Evolutionary conservation across 2,888 invertebrate species (phyloP), one percentile per base, ranked within the genome.

Genomic region (Leptopterna dolabrata): DNA sequence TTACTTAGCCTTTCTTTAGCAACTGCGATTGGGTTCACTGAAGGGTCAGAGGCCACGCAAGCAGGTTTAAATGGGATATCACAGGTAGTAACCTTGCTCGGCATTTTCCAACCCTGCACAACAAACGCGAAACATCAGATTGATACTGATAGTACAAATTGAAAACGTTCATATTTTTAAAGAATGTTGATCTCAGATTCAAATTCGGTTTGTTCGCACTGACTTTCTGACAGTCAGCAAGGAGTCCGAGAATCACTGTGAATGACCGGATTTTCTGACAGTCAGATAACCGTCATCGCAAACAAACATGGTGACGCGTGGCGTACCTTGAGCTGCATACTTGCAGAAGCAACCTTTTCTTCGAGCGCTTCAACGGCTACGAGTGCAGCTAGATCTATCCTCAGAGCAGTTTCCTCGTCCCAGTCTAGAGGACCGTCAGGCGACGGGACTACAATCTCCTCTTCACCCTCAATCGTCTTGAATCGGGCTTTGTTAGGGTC

Each of bases 321-420:
- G 19, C 63, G 7, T 43, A 92, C 93, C 90, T 98, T 98, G 70
- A 97, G 94, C 91, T 97, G 97, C 96, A 98, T 96, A 41, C 96
- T 96, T 0, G 97, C 97, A 83, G 95, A 96, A 0, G 95, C 95
- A 3, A 97, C 96, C 89, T 97, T 96, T 91, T 98, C 98, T 91
- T 98, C 98, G 84, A 98, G 92, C 0, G 95, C 95, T 91, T 97
- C 97, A 88, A 98, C 95, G 92, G 96, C 96, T 90, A 96, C 95
- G 11, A 97, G 91, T 1, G 97, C 92, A 55, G 95, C 94, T 90
- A 96, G 93, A 91, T 98, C 98, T 11, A 97, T 95, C n/a, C 97
- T 93, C 27, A 96, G 93, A 0, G 96, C 96, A 0, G 97, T 95
- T 41, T 93, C 92, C 1, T 93, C 93, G 89, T 94, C 94, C 95